Conservation (phyloP, 1,140 invertebrate genomes). For the Lucilia sericata region DNA sequence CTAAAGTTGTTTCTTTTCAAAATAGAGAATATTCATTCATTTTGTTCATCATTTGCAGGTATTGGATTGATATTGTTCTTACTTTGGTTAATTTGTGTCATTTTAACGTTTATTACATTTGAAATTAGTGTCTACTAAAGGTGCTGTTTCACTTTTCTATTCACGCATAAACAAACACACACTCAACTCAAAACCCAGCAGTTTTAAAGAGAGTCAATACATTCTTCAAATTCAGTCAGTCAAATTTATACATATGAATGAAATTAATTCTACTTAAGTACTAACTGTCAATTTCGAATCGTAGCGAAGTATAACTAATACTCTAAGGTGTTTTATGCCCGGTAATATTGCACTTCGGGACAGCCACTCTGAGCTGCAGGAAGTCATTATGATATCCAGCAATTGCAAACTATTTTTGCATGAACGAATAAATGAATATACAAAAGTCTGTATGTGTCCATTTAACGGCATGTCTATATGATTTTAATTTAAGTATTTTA, state of each 20-base stretch:
- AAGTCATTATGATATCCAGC: background rate
- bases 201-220: no score
- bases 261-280: no score
- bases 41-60: background rate
- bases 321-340: no score
- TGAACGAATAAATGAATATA: background rate
- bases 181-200: background rate
- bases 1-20: no score
- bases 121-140: background rate
- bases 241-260: no score
- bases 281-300: no score
- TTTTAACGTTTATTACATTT: conserved; percentile 24
- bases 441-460: background rate
- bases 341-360: no score
- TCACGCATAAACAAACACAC: background rate
- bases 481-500: conserved; percentile 1
- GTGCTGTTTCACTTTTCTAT: background rate
- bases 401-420: background rate
- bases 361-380: no score
- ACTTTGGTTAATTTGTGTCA: conserved; percentile 19
- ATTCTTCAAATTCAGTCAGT: no score
- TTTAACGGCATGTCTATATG: background rate
- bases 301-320: no score
- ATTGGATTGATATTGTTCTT: background rate
- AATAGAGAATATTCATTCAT: background rate